Evolutionary conservation across 2,888 invertebrate genomes (phyloP).

Genomic region (Quadroppia sp.): DNA sequence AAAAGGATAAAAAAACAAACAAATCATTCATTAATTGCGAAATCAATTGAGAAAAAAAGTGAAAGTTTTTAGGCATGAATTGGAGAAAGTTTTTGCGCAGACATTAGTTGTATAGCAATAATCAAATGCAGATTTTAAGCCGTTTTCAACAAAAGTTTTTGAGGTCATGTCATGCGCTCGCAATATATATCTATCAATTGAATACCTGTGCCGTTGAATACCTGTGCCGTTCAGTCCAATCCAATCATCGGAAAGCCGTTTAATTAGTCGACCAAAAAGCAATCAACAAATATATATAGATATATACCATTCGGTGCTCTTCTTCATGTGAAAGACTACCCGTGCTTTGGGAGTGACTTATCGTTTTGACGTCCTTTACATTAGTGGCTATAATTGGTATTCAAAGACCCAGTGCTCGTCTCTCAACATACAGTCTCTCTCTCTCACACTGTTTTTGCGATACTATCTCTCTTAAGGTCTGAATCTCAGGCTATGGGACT

Average conservation of each 20-base stretch:
- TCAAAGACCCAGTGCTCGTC: no score
- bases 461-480: no score
- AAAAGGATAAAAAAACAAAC: no score
- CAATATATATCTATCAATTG: no score
- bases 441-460: no score
- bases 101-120: not conserved
- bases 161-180: slow-evolving; percentile 31
- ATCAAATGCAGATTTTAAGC: slow-evolving; percentile 8
- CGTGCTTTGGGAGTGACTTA: not conserved
- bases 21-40: no score
- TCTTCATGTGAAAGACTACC: not conserved
- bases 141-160: slow-evolving; percentile 28
- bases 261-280: slow-evolving; percentile 6
- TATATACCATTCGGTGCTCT: not conserved
- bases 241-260: not conserved
- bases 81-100: not conserved
- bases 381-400: no score
- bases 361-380: no score
- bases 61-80: not conserved
- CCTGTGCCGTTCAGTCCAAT: not conserved
- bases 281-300: not conserved
- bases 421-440: no score
- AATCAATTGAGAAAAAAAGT: not conserved
- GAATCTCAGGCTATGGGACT: no score
- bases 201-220: not conserved